Evolutionary conservation across 2,113 vertebrate genomes (phyloP), one percentile per base, ranked within the genome.

Genomic region (Bambusicola thoracicus): DNA sequence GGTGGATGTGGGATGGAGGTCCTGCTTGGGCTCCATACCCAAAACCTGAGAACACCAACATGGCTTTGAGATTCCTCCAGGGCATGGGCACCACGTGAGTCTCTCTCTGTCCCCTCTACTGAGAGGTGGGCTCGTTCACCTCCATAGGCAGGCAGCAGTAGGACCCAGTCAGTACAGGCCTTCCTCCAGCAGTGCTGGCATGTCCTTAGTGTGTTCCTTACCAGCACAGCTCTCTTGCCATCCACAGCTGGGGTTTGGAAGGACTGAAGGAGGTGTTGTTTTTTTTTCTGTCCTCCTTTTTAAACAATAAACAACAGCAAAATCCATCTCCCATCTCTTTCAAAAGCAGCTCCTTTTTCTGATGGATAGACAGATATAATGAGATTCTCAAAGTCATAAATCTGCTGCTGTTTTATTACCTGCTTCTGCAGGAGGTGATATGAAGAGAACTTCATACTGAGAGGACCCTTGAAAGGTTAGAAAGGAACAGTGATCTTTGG

Each of bases 401-500:
- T 91, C 88, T 95, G 83, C 93, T 83, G 76, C 1, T 58, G 86
- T 93, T 96, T 93, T 91, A 96, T 89, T 93, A 70, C 83, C 78
- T 89, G 85, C 61, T 77, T 78, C 49, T 25, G 62, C 58, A 84
- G 90, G 72, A 95, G 53, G 80, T 62, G 74, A 91, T 90, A 80
- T 93, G 80, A 87, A 89, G 92, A 92, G 85, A 89, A 85, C 90
- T 92, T 94, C 74, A 77, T 90, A 95, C 55, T 88, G 44, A 72
- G 84, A 91, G 90, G 85, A 58, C 29, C 93, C 96, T 95, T 58
- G 67, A 93, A 96, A 94, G 88, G 83, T 92, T 95, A 91, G 85
- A 83, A 95, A 88, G 78, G 77, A 92, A 48, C 29, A 87, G 89
- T 79, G 21, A 85, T 85, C 92, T 83, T 79, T 92, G 82, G 84